phyloP scores from a whole-genome alignment of 2,888 invertebrate genomes.

The Drosophila conformis region DNA sequence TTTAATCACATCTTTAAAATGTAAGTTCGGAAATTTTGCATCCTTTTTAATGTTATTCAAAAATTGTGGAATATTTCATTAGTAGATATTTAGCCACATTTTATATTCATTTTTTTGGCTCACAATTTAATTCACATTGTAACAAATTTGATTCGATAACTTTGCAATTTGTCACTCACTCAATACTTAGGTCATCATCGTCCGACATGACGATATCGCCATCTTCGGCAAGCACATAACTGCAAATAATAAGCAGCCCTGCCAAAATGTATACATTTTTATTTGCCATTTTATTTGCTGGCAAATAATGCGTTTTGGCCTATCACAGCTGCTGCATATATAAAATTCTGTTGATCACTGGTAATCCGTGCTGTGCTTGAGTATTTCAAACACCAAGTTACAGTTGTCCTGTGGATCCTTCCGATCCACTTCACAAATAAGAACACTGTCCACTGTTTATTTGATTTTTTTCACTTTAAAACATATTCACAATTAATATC shows the following conservation, averaged over 20 bases:
- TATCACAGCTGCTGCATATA: slow-evolving; percentile 18
- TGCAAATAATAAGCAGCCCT: slow-evolving; percentile 40
- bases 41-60: neutral
- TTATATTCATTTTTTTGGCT: neutral
- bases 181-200: slow-evolving; percentile 59
- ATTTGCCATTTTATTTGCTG: slow-evolving; percentile 43
- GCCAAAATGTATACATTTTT: slow-evolving; percentile 43
- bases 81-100: neutral
- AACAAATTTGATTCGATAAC: neutral
- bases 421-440: slow-evolving; percentile 16
- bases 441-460: slow-evolving; percentile 15
- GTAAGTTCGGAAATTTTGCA: neutral
- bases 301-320: slow-evolving; percentile 11
- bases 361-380: slow-evolving; percentile 37
- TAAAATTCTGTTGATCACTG: slow-evolving; percentile 27
- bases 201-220: slow-evolving; percentile 68
- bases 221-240: slow-evolving; percentile 47
- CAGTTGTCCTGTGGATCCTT: slow-evolving; percentile 31
- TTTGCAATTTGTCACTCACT: slow-evolving; percentile 51
- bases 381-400: slow-evolving; percentile 11
- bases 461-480: slow-evolving; percentile 25
- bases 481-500: slow-evolving; percentile 28
- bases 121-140: neutral
- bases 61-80: neutral
- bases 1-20: neutral